phyloP scores from a whole-genome alignment of 2,113 vertebrate genomes.

The Leucoraja erinaceus region DNA sequence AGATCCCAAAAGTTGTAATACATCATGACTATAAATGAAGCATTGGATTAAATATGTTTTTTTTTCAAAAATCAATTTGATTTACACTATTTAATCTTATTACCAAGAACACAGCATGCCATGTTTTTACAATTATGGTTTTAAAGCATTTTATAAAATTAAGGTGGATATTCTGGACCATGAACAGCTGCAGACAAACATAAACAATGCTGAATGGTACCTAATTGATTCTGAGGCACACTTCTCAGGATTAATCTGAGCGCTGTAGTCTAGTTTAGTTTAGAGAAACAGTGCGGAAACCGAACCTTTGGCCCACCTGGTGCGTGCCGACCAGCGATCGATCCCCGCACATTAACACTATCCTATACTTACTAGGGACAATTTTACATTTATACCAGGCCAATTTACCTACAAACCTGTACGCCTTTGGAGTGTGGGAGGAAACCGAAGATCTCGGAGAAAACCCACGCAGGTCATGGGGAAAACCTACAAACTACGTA shows the following conservation, averaged over 20 bases:
- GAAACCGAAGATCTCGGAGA: too few species aligned
- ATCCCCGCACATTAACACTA: too few species aligned
- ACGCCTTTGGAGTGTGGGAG: too few species aligned
- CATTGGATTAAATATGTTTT: neutral
- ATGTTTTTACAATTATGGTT: neutral
- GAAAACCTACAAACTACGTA: too few species aligned
- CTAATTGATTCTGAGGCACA: neutral
- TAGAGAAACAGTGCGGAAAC: too few species aligned
- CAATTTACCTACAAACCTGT: too few species aligned
- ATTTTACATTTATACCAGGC: too few species aligned
- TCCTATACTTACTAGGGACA: too few species aligned
- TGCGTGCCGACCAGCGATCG: too few species aligned
- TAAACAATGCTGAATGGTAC: neutral
- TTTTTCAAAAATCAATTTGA: neutral
- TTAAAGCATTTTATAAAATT: neutral
- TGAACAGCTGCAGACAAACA: neutral
- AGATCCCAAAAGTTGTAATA: neutral
- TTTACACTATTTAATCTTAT: neutral
- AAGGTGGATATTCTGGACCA: neutral
- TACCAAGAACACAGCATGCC: neutral
- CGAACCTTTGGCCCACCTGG: too few species aligned
- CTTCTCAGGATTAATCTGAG: neutral
- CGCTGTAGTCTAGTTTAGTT: neutral
- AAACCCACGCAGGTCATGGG: too few species aligned
- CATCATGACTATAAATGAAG: neutral